Percentiles rank a stretch among this genome's conserved stretches.
These are phyloP conservation scores for Struthidea cinerea DNA, from an alignment of 2,113 vertebrate species.

Conservation along the genomic window DNA sequence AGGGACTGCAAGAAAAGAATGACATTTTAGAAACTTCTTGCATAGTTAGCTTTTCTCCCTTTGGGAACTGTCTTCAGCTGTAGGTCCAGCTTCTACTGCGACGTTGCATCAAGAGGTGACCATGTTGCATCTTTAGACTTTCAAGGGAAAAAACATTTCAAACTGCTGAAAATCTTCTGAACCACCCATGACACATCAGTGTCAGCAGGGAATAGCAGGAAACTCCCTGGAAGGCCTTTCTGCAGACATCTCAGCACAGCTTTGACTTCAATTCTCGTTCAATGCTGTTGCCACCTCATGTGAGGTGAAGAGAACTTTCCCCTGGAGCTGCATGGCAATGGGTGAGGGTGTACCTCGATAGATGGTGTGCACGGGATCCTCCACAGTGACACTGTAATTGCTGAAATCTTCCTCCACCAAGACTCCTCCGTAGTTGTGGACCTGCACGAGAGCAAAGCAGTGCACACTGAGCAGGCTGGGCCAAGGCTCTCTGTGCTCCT, in stretches of 20 bases:
- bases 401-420: slow-evolving; percentile 87
- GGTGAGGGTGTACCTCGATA: slow-evolving; percentile 82
- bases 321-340: neutral
- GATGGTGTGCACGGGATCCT: slow-evolving; percentile 81
- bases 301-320: neutral
- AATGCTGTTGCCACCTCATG: neutral
- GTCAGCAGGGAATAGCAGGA: neutral
- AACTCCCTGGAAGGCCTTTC: neutral
- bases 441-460: slow-evolving; percentile 62
- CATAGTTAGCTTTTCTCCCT: neutral
- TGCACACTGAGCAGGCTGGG: neutral
- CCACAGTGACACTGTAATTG: slow-evolving; percentile 85
- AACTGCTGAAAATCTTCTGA: neutral
- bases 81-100: neutral
- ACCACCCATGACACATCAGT: accelerated
- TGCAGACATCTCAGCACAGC: neutral
- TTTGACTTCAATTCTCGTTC: neutral
- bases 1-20: neutral
- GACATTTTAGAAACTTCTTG: neutral
- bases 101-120: neutral
- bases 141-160: neutral
- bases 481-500: neutral
- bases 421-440: slow-evolving; percentile 81
- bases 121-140: neutral
- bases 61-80: neutral